Conservation (phyloP, 2,888 invertebrate species). For the Drosophila nigritarsus region DNA sequence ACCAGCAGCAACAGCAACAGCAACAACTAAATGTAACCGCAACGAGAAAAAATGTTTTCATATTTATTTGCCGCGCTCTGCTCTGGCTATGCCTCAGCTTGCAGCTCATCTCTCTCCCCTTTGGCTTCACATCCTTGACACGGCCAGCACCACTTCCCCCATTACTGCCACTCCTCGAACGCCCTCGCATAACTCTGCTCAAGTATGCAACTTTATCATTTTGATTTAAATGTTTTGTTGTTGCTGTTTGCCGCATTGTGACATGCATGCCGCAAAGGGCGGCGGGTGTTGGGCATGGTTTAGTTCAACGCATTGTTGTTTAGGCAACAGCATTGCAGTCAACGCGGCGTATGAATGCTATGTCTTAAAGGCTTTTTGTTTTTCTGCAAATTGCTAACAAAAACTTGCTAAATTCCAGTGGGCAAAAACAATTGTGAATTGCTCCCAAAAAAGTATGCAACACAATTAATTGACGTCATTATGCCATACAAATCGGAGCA, state of each 20-base stretch:
- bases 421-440: conserved; percentile 16
- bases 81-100: conserved; percentile 7
- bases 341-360: conserved; percentile 56
- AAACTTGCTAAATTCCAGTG: conserved; percentile 22
- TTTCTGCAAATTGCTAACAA: conserved; percentile 21
- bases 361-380: conserved; percentile 42
- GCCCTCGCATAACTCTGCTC: conserved; percentile 79
- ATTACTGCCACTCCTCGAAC: conserved; percentile 4
- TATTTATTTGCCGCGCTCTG: conserved; percentile 72
- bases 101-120: neutral
- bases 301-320: conserved; percentile 57
- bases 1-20: conserved; percentile 21
- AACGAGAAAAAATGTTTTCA: conserved; percentile 75
- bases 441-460: conserved; percentile 34
- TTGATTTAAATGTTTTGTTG: conserved; percentile 83
- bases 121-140: conserved; percentile 18
- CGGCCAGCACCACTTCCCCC: conserved; percentile 12
- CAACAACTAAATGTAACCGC: conserved; percentile 52
- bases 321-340: conserved; percentile 53
- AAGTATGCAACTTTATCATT: conserved; percentile 84
- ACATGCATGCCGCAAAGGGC: conserved; percentile 54
- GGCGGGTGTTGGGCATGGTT: conserved; percentile 11
- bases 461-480: conserved; percentile 31
- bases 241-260: conserved; percentile 68
- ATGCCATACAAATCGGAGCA: neutral